phyloP scores from a whole-genome alignment of 2,113 vertebrate genomes.

The Capreolus pygargus region DNA sequence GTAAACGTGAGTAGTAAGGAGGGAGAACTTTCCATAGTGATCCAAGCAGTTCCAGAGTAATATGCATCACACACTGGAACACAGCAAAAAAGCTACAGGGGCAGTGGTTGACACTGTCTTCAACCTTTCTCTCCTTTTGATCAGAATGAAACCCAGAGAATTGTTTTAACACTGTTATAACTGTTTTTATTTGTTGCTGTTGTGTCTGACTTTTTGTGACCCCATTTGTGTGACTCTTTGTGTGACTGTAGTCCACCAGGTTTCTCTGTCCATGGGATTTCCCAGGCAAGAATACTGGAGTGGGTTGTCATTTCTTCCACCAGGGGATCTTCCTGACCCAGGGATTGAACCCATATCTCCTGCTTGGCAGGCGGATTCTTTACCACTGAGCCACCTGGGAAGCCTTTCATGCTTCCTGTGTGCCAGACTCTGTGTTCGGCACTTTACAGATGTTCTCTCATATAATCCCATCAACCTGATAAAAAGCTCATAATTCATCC shows the following conservation, averaged over 20 bases:
- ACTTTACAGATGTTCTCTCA: background rate
- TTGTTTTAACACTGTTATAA: background rate
- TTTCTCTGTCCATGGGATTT: background rate
- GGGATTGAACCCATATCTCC: background rate
- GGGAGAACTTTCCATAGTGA: background rate
- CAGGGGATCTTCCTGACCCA: background rate
- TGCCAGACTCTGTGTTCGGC: background rate
- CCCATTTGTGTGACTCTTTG: background rate
- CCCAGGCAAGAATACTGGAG: background rate
- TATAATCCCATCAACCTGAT: background rate
- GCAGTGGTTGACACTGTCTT: background rate
- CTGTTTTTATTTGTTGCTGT: background rate
- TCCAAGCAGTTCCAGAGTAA: background rate
- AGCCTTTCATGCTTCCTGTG: background rate
- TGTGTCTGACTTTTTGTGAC: background rate
- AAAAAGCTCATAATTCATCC: background rate
- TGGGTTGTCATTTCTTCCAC: background rate
- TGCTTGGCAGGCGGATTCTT: background rate
- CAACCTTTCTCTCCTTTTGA: background rate
- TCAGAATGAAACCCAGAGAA: background rate
- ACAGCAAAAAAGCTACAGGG: background rate
- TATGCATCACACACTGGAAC: rapidly evolving
- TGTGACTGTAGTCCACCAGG: background rate
- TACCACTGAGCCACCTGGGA: background rate
- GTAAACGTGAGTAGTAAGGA: background rate